Conservation (phyloP, 1,140 invertebrate genomes). For the Diorhabda carinulata region DNA sequence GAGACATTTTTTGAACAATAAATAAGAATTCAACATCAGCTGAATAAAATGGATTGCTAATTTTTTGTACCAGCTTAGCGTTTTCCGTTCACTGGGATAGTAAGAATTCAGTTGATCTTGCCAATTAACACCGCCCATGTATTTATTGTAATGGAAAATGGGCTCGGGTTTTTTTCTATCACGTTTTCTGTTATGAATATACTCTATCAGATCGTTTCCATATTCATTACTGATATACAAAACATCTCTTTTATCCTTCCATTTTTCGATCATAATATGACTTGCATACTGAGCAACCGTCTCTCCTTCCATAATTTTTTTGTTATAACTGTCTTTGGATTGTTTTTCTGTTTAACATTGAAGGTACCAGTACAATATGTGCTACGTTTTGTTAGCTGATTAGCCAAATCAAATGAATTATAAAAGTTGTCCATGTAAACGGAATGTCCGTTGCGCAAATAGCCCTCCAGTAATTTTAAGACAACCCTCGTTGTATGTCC, state of each 20-base stretch:
- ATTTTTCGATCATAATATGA: conserved; percentile 20
- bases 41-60: conserved; percentile 25
- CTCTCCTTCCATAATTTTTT: conserved; percentile 41
- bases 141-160: conserved; percentile 39
- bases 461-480: conserved; percentile 34
- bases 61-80: conserved; percentile 42
- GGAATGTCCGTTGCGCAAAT: conserved; percentile 23
- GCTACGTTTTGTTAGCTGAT: background rate
- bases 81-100: conserved; percentile 41
- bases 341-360: conserved; percentile 27
- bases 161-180: conserved; percentile 32
- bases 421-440: conserved; percentile 17
- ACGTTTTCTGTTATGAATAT: conserved; percentile 30
- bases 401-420: conserved; percentile 7
- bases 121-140: conserved; percentile 38
- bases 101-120: conserved; percentile 43
- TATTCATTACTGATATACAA: conserved; percentile 22
- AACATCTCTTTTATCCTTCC: conserved; percentile 5
- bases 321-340: conserved; percentile 22
- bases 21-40: conserved; percentile 24
- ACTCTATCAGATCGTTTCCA: conserved; percentile 30
- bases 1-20: conserved; percentile 14
- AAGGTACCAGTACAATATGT: conserved; percentile 43
- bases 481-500: conserved; percentile 38
- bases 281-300: conserved; percentile 35